A percentile compares a stretch with the other conserved stretches of the same genome.
These are phyloP conservation scores for Strix uralensis DNA, from an alignment of 2,113 vertebrate species.

Conservation along the genomic window DNA sequence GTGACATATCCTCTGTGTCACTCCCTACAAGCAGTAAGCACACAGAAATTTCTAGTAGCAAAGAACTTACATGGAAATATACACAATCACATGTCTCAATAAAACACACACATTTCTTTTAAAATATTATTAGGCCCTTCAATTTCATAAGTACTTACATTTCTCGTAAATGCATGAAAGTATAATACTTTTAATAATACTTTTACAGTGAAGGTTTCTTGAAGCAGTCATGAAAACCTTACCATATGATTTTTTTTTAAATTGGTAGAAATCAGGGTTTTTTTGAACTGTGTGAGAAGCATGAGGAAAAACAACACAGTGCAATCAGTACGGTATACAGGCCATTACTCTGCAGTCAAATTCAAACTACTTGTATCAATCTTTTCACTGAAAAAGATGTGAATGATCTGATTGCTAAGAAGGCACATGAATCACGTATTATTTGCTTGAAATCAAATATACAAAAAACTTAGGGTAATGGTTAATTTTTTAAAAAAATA, in stretches of 20 bases:
- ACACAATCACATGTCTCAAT: conserved; percentile 25
- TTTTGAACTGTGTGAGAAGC: conserved; percentile 15
- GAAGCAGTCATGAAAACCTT: conserved; percentile 21
- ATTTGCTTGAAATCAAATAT: conserved; percentile 11
- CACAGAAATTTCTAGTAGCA: background rate
- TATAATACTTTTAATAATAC: background rate
- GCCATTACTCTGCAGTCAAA: conserved; percentile 7
- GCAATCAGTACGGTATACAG: background rate
- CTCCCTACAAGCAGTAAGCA: conserved; percentile 19
- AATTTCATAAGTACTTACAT: background rate
- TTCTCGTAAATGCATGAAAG: conserved; percentile 18
- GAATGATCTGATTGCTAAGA: background rate
- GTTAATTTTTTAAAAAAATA: background rate
- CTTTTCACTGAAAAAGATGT: background rate
- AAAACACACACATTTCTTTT: background rate
- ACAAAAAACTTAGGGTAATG: background rate
- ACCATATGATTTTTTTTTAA: background rate
- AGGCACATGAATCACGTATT: background rate
- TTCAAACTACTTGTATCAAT: background rate
- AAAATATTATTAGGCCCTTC: background rate
- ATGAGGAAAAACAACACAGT: background rate
- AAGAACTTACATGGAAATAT: conserved; percentile 33
- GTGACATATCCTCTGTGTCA: conserved; percentile 30
- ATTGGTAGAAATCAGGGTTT: conserved; percentile 17
- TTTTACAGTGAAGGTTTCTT: conserved; percentile 12